Conservation (phyloP, 2,797 vertebrate genomes). For the Propithecus deckenii region DNA sequence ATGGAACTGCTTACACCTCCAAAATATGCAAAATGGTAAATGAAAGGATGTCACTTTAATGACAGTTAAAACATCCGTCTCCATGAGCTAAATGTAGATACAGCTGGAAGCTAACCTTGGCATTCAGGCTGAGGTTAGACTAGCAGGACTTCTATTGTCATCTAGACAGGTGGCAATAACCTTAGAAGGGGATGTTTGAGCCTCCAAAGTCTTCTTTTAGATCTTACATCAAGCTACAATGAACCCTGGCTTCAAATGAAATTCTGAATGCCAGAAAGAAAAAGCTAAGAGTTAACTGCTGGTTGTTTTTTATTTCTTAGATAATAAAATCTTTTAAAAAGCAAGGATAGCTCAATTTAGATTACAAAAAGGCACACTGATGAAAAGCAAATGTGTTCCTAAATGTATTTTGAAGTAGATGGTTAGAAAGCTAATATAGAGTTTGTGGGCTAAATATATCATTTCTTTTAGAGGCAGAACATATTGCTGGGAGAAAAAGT, state of each 20-base stretch:
- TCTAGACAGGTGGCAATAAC: slow-evolving; percentile 77
- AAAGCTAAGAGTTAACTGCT: slow-evolving; percentile 64
- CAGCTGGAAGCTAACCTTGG: slow-evolving; percentile 69
- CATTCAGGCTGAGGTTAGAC: slow-evolving; percentile 63
- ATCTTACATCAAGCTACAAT: slow-evolving; percentile 74
- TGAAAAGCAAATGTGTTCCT: slow-evolving; percentile 69
- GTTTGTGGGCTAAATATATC: slow-evolving; percentile 74
- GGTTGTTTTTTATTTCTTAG: slow-evolving; percentile 60
- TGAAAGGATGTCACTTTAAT: slow-evolving; percentile 65
- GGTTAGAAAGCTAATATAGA: slow-evolving; percentile 69
- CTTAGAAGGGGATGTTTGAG: slow-evolving; percentile 52
- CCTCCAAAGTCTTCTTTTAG: slow-evolving; percentile 80
- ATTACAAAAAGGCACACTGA: slow-evolving; percentile 66
- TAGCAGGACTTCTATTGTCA: slow-evolving; percentile 58
- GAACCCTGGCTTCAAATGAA: slow-evolving; percentile 76
- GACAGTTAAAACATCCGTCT: slow-evolving; percentile 37
- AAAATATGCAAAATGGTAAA: slow-evolving; percentile 38
- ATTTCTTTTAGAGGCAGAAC: slow-evolving; percentile 62
- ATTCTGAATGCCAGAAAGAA: slow-evolving; percentile 69
- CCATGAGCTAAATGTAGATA: slow-evolving; percentile 15
- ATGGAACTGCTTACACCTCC: slow-evolving; percentile 32
- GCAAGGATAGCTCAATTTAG: slow-evolving; percentile 59
- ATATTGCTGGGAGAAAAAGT: slow-evolving; percentile 43
- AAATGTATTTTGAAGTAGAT: slow-evolving; percentile 63
- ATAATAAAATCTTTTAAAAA: slow-evolving; percentile 69